Percentiles rank a stretch among this genome's conserved stretches.
phyloP scores from a whole-genome alignment of 2,797 vertebrate species.

The Luscinia luscinia region DNA sequence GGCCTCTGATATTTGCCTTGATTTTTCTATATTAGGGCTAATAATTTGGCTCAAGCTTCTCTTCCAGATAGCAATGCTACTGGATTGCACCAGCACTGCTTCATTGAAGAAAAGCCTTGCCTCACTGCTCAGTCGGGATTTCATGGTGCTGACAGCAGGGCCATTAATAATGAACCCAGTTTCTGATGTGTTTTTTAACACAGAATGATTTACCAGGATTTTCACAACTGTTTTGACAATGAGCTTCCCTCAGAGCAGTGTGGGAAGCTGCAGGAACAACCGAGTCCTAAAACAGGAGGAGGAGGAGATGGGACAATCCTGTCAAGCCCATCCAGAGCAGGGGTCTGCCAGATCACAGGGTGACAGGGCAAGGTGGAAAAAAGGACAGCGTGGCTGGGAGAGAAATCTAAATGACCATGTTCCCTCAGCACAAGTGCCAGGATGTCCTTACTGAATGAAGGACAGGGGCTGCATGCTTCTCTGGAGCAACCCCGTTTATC shows the following conservation, averaged over 20 bases:
- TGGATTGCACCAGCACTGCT: background rate
- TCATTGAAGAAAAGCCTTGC: background rate
- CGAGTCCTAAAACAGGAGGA: background rate
- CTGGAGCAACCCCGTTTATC: background rate
- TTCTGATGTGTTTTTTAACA: constrained; percentile 12
- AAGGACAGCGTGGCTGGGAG: background rate
- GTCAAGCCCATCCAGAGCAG: background rate
- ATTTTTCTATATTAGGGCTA: background rate
- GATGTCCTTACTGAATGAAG: background rate
- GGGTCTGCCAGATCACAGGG: background rate
- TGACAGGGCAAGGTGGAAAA: background rate
- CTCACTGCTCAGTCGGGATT: background rate
- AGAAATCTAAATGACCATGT: rapidly evolving
- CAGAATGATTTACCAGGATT: background rate
- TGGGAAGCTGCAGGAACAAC: background rate
- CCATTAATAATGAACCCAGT: background rate
- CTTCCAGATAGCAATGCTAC: background rate
- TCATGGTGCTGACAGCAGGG: background rate
- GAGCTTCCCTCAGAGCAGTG: rapidly evolving
- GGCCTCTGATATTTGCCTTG: constrained; percentile 7
- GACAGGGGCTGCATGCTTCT: background rate
- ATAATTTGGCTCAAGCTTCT: background rate
- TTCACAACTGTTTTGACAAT: background rate
- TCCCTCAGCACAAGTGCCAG: background rate
- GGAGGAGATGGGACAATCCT: background rate